Conservation (phyloP, 1,140 invertebrate genomes). For the Saxidomus purpurata region DNA sequence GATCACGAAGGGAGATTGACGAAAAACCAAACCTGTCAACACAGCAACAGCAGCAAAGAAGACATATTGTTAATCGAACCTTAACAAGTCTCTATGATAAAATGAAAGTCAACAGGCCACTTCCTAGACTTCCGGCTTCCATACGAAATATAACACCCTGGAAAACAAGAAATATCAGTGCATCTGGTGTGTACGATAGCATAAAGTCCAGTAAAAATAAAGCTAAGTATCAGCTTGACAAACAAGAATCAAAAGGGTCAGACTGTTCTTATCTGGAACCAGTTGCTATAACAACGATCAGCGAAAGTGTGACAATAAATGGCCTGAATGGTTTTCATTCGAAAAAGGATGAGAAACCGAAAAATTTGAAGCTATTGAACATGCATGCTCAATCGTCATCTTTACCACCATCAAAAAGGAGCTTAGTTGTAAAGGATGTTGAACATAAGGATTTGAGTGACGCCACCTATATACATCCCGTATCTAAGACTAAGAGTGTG, state of each 20-base stretch:
- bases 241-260: neutral
- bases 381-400: neutral
- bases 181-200: constrained; percentile 17
- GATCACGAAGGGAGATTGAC: neutral
- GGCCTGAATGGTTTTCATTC: neutral
- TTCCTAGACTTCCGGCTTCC: constrained; percentile 5
- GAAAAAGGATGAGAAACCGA: neutral
- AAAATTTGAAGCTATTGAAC: neutral
- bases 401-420: neutral
- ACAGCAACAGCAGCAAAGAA: neutral
- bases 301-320: neutral
- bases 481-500: neutral
- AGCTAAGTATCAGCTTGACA: neutral
- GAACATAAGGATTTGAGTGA: neutral
- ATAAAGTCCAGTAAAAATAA: neutral
- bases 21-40: neutral
- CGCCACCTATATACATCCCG: neutral
- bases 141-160: neutral
- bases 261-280: constrained; percentile 16
- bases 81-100: constrained; percentile 9
- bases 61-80: neutral
- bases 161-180: neutral
- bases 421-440: neutral
- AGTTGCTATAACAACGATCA: neutral
- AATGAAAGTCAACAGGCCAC: constrained; percentile 23